Conservation (phyloP, 2,888 invertebrate species). For the Blomia tropicalis region DNA sequence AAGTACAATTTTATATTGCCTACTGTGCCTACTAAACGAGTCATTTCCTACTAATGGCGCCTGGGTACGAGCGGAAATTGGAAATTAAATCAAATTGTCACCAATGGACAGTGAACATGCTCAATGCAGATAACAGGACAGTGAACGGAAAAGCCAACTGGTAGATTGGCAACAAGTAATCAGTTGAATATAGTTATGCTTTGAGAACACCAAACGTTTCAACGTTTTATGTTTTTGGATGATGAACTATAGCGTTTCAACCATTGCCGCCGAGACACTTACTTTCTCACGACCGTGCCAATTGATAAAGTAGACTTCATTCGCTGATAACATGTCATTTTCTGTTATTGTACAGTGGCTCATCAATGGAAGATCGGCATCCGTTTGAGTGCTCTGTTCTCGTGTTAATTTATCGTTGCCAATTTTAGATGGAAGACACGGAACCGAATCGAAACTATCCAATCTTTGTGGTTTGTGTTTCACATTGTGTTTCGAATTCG, state of each 20-base stretch:
- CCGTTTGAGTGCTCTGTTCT: slow-evolving; percentile 6
- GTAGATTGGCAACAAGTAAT: not conserved
- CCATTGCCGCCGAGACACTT: too few relatives aligned
- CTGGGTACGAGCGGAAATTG: slow-evolving; percentile 3
- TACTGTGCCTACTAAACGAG: not conserved
- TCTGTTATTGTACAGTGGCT: too few relatives aligned
- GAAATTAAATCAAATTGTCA: slow-evolving; percentile 6
- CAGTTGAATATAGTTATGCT: too few relatives aligned
- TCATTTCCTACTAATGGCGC: not conserved
- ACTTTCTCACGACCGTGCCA: not conserved
- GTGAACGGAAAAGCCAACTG: not conserved
- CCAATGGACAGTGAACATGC: slow-evolving; percentile 1
- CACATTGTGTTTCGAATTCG: too few relatives aligned
- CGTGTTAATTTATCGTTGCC: not conserved
- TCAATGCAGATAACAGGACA: not conserved
- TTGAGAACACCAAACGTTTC: too few relatives aligned
- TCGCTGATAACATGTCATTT: not conserved
- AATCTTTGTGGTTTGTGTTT: too few relatives aligned
- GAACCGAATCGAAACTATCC: too few relatives aligned
- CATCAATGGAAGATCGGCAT: too few relatives aligned
- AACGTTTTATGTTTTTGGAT: not conserved
- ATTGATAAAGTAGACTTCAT: not conserved
- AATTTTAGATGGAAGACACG: too few relatives aligned
- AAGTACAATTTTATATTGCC: not conserved
- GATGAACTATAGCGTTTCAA: not conserved